Base-by-base conservation (phyloP, 2,888 invertebrate species). In the Ligdia adustata region DNA sequence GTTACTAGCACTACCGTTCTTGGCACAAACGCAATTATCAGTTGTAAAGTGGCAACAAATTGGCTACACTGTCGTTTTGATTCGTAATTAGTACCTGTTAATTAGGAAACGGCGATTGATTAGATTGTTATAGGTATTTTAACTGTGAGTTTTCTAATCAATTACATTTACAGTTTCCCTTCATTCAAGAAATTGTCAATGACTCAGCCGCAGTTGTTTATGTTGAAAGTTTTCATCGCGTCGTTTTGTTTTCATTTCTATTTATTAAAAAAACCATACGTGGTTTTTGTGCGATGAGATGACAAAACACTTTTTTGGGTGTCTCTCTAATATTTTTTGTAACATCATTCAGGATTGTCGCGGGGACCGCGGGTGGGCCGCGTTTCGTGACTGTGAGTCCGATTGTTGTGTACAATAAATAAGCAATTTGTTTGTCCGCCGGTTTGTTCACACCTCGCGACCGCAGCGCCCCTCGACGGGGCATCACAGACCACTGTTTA, bases 361-460 rank as follows among this genome's bases (percentile, higher is more conserved):
- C 39, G 43, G 26, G 38, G 41, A 27, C 49, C 51, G 51, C 58
- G 61, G 60, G 58, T 58, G 61, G 58, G 52, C 52, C 34, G 31
- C 43, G 46, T 35, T n/a, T n/a, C n/a, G n/a, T n/a, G 43, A 15
- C 22, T 13, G 22, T n/a, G 2, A n/a, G 7, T 6, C 42, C 48
- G 50, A 56, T 53, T 55, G 59, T 57, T 56, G 60, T 54, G 45
- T 53, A 49, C 59, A 66, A 66, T 60, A 69, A 64, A 64, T 58
- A 69, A 65, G 59, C 60, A 57, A 65, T 64, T 62, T 62, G 59
- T 66, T 52, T 58, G 60, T 63, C 47, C 41, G 58, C 38, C 26
- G 62, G 61, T 64, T 66, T 61, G 62, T 64, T 64, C 59, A 52
- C 62, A 66, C 64, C 57, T 63, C 43, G 41, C 41, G 38, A 16